Percentiles rank a stretch among this genome's conserved stretches.
These are phyloP conservation scores for Taenioides sp. DNA, from an alignment of 2,797 vertebrate species.

Conservation along the genomic window DNA sequence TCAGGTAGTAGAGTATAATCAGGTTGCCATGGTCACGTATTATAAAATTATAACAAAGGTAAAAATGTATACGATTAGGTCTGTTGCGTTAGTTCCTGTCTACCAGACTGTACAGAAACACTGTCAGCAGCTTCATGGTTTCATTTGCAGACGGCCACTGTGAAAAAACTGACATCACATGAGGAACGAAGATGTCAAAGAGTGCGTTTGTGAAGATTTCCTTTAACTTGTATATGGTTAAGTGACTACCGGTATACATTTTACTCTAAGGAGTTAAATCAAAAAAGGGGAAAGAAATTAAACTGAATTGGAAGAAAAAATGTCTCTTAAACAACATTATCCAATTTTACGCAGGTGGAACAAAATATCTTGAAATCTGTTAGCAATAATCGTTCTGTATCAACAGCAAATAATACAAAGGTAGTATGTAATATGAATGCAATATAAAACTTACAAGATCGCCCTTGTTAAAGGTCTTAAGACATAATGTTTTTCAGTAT, in stretches of 20 bases:
- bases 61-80: too few species aligned
- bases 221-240: background rate
- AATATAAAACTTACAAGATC: background rate
- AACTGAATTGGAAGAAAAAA: background rate
- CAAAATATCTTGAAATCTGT: background rate
- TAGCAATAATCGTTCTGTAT: background rate
- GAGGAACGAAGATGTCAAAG: background rate
- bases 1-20: too few species aligned
- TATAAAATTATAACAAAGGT: conserved; percentile 16
- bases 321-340: background rate
- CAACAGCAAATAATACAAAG: background rate
- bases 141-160: background rate
- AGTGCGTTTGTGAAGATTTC: background rate
- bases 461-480: too few species aligned
- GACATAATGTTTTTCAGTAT: too few species aligned
- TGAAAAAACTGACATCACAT: conserved; percentile 10
- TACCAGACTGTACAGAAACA: conserved; percentile 3
- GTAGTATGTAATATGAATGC: background rate
- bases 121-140: background rate
- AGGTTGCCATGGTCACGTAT: background rate
- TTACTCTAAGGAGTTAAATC: background rate
- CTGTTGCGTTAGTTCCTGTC: conserved; percentile 2
- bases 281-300: background rate
- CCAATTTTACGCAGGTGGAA: background rate
- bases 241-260: background rate